Evolutionary conservation across 2,888 invertebrate genomes (phyloP), one percentile per base, ranked within the genome.

Genomic region (Lathronympha strigana): DNA sequence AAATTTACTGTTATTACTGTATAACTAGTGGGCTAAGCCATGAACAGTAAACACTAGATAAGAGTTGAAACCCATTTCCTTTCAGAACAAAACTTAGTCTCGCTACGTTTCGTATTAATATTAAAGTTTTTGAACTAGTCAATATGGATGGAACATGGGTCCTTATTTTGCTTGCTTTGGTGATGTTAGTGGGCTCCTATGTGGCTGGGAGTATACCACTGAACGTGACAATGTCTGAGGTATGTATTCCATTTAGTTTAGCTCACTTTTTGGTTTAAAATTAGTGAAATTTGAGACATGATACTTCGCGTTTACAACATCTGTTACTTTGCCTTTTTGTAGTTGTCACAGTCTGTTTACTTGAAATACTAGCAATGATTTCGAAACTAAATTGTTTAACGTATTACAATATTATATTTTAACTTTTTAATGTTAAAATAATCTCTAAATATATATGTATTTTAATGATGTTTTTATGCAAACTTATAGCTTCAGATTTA

Each of bases 151-250:
- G 97, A 80, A 96, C 96, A 54, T 90, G 95, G 73, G 95, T 98
- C 73, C 92, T 99, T 67, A 91, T 98, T 83, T 92, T 97, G 75
- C 91, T 99, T 53, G 96, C 95, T 63, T 77, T 97, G 78, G 97
- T 99, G 66, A 99, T 99, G 99, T 92, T 99, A 70, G 93, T 98
- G 64, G 99, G 99, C 1, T 98, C 98, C 62, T 99, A 98, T 88
- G 87, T 98, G 60, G 96, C 98, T 73, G 99, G 99, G 58, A 97
- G 96, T 68, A 96, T 99, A 79, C 99, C 99, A 21, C 90, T 99
- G 71, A 96, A 98, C 72, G 96, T 99, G 85, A 95, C 95, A 76
- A 94, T 99, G 86, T 98, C 99, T 33, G 99, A 99, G 96, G 99
- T 98, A 82, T 77, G 83, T 67, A 50, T 23, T 17, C 25, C 36